Evolutionary conservation across 2,888 invertebrate species (phyloP).

Genomic region (Rhabditoides inermis): DNA sequence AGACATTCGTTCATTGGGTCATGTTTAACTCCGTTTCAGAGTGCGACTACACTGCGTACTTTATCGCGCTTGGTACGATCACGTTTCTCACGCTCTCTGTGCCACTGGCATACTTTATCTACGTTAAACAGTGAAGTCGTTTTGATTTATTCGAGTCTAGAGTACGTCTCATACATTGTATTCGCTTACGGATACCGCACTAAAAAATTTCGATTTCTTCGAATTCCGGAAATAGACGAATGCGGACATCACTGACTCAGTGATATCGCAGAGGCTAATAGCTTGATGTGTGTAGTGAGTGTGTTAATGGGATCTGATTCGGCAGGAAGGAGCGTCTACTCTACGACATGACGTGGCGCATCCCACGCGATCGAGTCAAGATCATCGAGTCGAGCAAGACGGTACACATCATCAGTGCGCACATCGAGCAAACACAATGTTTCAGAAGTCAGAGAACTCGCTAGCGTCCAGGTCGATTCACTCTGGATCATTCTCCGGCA

Average conservation of each 20-base stretch:
- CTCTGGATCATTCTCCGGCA: constrained; percentile 38
- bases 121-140: constrained; percentile 44
- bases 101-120: constrained; percentile 44
- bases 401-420: too few species aligned
- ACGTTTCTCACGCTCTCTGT: constrained; percentile 24
- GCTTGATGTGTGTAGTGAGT: too few species aligned
- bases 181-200: not conserved
- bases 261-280: too few species aligned
- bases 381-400: constrained; percentile 11
- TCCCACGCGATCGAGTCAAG: constrained; percentile 39
- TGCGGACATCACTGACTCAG: too few species aligned
- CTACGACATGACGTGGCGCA: constrained; percentile 51
- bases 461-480: constrained; percentile 35
- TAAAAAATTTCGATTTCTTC: constrained; percentile 5
- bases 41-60: constrained; percentile 44
- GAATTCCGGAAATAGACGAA: too few species aligned
- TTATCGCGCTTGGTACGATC: constrained; percentile 25
- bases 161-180: not conserved
- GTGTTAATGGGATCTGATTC: too few species aligned
- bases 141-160: too few species aligned
- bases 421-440: constrained; percentile 38
- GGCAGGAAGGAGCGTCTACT: constrained; percentile 42
- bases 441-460: constrained; percentile 40
- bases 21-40: constrained; percentile 9
- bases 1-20: not conserved